Evolutionary conservation across 2,113 vertebrate species (phyloP), one percentile per base, ranked within the genome.

Genomic region (Vidua chalybeata): DNA sequence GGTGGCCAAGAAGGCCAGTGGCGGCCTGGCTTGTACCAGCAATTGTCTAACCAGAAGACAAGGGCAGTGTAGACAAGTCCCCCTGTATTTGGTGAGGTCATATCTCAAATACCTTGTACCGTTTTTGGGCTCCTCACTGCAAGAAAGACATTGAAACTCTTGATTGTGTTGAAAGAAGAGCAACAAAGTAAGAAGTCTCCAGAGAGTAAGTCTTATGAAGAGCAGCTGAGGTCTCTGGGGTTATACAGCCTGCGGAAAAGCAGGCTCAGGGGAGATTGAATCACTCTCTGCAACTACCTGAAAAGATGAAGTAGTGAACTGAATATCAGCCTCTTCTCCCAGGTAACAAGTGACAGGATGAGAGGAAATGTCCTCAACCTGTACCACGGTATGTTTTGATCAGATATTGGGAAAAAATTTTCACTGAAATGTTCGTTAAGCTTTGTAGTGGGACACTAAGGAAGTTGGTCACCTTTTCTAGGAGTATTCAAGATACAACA

Each of bases 401-500:
- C 35, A 55, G 21, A 35, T 62, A 27, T 35, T 33, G 69, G 30
- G 35, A 22, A 27, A 30, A 23, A 14, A 1, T 0, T 2, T 4
- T 55, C 41, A 23, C 11, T 55, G 30, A 31, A 76, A 69, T 1
- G 2, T 3, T 27, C 8, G 15, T 23, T 49, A 83, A 41, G 6
- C 5, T 54, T 35, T 62, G 11, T 35, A 62, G 18, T 19, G 12
- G 17, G 1, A 21, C 21, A 8, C 15, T 7, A 41, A 48, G 11
- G 13, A 30, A 75, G 10, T 4, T 55, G 30, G 5, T 61, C n/a
- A 41, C 3, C 3, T 31, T 49, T 69, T 62, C 41, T 69, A 30
- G 17, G 48, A 41, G 30, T 41, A 26, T 48, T 48, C 4, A 14
- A 62, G n/a, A 13, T 35, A 19, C 0, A 0, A 48, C 26, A n/a